phyloP scores from a whole-genome alignment of 53 echinoderm and acorn worm genomes.

The Actinopyga echinites region DNA sequence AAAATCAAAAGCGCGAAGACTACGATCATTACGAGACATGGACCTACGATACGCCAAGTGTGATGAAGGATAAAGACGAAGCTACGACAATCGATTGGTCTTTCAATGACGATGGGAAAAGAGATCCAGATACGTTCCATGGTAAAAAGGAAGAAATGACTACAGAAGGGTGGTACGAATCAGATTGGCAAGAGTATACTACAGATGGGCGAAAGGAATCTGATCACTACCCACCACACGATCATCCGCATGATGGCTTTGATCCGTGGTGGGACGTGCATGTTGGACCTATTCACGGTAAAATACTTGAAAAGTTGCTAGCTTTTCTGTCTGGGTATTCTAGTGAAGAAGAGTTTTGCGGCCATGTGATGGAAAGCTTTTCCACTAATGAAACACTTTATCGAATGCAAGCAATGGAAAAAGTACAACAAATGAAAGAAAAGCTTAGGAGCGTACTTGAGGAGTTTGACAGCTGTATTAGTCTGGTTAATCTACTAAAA shows the following conservation, averaged over 20 bases:
- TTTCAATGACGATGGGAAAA: no score
- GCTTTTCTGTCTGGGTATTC: not conserved
- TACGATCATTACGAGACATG: not conserved
- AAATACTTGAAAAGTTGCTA: not conserved
- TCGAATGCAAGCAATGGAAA: not conserved
- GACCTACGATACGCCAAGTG: not conserved
- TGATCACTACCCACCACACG: no score
- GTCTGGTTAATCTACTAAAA: not conserved
- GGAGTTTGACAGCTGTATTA: not conserved
- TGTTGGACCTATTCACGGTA: conserved; percentile 3
- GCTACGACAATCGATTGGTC: not conserved
- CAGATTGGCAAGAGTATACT: no score
- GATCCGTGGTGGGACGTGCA: conserved; percentile 21
- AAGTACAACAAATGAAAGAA: conserved; percentile 5
- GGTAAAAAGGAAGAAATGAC: no score
- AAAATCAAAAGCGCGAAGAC: not conserved
- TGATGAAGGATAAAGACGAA: not conserved
- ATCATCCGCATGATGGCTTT: not conserved
- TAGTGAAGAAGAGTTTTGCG: not conserved
- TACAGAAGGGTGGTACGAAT: no score
- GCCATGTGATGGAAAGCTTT: not conserved
- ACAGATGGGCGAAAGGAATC: no score
- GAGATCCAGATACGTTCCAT: no score
- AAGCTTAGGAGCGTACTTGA: not conserved
- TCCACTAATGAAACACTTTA: not conserved